phyloP scores from a whole-genome alignment of 2,888 invertebrate genomes.

The Mongoloraphidia duomilia region DNA sequence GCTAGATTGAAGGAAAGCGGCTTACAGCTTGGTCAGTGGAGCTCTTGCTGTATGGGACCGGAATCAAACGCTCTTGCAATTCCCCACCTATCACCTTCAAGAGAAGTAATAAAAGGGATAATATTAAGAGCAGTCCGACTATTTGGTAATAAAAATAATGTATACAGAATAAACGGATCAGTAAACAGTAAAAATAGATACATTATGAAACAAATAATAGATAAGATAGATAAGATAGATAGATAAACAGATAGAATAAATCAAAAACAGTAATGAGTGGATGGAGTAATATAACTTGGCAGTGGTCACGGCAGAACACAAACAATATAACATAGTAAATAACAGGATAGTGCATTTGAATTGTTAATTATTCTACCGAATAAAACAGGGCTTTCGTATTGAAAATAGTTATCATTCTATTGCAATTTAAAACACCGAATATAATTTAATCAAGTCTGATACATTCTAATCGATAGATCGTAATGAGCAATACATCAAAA shows the following conservation, averaged over 20 bases:
- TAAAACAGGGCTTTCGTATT: no score
- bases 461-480: no score
- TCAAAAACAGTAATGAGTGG: slow-evolving; percentile 6
- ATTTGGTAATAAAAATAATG: slow-evolving; percentile 12
- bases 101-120: slow-evolving; percentile 55
- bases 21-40: slow-evolving; percentile 99
- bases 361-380: no score
- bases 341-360: slow-evolving; percentile 7
- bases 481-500: no score
- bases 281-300: not conserved
- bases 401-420: no score
- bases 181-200: slow-evolving; percentile 34
- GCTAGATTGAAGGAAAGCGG: slow-evolving; percentile 46
- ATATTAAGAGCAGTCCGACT: slow-evolving; percentile 55
- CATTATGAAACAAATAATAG: slow-evolving; percentile 27
- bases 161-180: slow-evolving; percentile 24
- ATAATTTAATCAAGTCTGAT: no score
- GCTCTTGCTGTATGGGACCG: slow-evolving; percentile 99
- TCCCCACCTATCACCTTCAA: slow-evolving; percentile 99
- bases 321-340: slow-evolving; percentile 10
- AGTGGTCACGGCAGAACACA: slow-evolving; percentile 1
- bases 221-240: slow-evolving; percentile 31
- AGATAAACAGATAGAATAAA: slow-evolving; percentile 14
- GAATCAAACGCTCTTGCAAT: slow-evolving; percentile 99
- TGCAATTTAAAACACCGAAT: no score